Percentiles rank a stretch among this genome's conserved stretches.
These are phyloP conservation scores for Catharus fuscescens DNA, from an alignment of 2,113 vertebrate species.

Conservation along the genomic window DNA sequence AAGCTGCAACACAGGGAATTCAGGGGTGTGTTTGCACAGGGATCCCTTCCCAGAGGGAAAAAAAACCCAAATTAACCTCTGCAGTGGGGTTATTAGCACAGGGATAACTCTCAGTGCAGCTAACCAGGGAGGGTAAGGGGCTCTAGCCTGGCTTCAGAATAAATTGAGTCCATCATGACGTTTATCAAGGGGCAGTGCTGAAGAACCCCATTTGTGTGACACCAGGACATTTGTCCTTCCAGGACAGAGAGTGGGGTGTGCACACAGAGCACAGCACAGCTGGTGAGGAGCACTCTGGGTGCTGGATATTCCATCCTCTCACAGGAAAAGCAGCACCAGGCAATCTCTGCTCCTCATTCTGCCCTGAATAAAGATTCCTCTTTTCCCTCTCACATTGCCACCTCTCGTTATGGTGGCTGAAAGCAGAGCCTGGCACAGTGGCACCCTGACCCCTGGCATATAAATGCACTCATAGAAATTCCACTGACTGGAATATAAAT, in stretches of 20 bases:
- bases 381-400: background rate
- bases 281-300: rapidly evolving
- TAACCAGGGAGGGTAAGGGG: background rate
- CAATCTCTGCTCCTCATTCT: background rate
- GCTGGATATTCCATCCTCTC: background rate
- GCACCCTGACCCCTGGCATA: background rate
- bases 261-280: background rate
- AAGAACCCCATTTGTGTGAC: background rate
- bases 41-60: too few species aligned
- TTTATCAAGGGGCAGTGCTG: too few species aligned
- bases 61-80: rapidly evolving
- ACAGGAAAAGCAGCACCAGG: background rate
- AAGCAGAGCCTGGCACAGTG: background rate
- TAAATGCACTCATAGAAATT: background rate
- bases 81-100: background rate
- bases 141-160: background rate
- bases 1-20: background rate
- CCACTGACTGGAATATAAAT: background rate
- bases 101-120: background rate
- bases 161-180: background rate
- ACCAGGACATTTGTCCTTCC: background rate
- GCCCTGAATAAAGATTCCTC: background rate
- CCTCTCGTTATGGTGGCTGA: rapidly evolving
- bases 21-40: rapidly evolving
- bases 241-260: background rate